Evolutionary conservation across 2,113 vertebrate genomes (phyloP), one percentile per base, ranked within the genome.

Genomic region (Ophiodon elongatus): DNA sequence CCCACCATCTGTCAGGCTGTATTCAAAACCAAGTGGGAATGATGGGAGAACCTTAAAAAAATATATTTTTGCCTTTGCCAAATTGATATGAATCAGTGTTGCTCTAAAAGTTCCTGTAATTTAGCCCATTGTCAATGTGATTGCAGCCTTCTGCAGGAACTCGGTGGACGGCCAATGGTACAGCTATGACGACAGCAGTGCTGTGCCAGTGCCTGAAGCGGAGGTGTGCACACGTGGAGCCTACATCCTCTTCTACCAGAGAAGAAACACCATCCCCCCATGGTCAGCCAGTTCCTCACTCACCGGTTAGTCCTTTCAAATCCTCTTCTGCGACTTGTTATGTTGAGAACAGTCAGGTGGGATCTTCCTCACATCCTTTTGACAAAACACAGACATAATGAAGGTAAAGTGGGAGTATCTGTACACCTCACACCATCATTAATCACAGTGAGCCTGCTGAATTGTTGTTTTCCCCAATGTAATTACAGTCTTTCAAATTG

Each of bases 171-270:
- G 97, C 47, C 97, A 91, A 80, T 99, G 98, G 98, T 99, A 99
- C 93, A 95, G 96, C 81, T 99, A 96, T 0, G 98, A 99, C 0
- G 98, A 99, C 95, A 99, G 97, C 94, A 95, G 90, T 0, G 96
- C 96, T 15, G 97, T 97, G 64, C 86, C 93, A 0, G 92, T 98
- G 68, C 94, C 76, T 0, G 97, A 98, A 82, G 96, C 94, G 0
- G 97, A 98, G 60, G 95, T 98, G 88, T 96, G 95, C 82, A 98
- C 97, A 23, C 96, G 96, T 9, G 97, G 96, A 1, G 98, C 98
- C 72, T 99, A 99, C 92, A 98, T 99, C 88, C 96, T 99, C 9
- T 99, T 99, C 91, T 99, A 98, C 87, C 98, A 99, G 94, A 96
- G 97, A 74, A 94, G 96, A 45, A 94, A 96, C 69, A 93, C 96